These are phyloP conservation scores for Styela clava DNA, from an alignment of 23 tunicate genomes.

Conservation along the genomic window DNA sequence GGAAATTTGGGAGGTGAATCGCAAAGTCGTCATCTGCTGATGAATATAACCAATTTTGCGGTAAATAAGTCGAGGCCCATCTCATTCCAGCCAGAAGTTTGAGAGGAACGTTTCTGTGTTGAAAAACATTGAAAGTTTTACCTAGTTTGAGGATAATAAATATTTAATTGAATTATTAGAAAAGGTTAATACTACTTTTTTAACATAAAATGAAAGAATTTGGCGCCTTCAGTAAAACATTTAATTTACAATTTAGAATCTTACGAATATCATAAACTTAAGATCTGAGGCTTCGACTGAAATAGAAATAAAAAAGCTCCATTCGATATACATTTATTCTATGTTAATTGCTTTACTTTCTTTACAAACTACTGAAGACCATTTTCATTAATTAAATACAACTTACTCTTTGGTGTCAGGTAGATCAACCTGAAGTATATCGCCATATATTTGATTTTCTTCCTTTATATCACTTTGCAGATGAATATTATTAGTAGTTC, in stretches of 20 bases:
- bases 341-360: too few species aligned
- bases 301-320: too few species aligned
- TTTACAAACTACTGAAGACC: too few species aligned
- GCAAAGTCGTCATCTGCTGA: conserved; percentile 39
- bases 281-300: too few species aligned
- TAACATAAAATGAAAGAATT: too few species aligned
- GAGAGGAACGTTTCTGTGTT: conserved; percentile 22
- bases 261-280: background rate
- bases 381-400: too few species aligned
- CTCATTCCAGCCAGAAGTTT: conserved; percentile 48
- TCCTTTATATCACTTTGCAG: background rate
- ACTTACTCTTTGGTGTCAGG: conserved; percentile 38
- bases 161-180: too few species aligned
- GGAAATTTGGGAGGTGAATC: conserved; percentile 19
- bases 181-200: too few species aligned
- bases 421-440: conserved; percentile 44
- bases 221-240: too few species aligned
- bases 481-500: conserved; percentile 2
- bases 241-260: background rate
- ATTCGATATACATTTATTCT: too few species aligned
- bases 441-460: conserved; percentile 37
- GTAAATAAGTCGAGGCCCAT: conserved; percentile 40
- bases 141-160: too few species aligned
- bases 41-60: conserved; percentile 30
- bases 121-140: background rate